Percentiles rank a stretch among this genome's conserved stretches.
These are phyloP conservation scores for Zygothrica quintamaculata DNA, from an alignment of 2,888 invertebrate species.

Conservation along the genomic window DNA sequence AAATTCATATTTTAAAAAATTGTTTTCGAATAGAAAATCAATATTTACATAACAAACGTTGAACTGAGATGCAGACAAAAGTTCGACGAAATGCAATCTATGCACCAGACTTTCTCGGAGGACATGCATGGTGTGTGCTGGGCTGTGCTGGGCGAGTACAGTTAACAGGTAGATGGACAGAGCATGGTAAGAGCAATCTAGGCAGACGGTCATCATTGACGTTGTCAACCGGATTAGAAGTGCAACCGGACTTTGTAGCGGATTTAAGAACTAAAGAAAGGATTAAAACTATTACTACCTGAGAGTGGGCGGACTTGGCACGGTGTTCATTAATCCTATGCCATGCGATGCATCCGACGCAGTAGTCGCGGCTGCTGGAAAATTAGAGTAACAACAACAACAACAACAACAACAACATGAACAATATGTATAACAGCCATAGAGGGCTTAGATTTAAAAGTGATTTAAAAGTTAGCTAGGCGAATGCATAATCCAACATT, in stretches of 20 bases:
- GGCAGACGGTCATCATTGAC: conserved; percentile 53
- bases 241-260: conserved; percentile 70
- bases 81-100: conserved; percentile 50
- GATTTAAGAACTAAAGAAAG: conserved; percentile 63
- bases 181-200: background rate
- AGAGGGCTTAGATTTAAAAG: conserved; percentile 48
- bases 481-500: conserved; percentile 72
- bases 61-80: conserved; percentile 52
- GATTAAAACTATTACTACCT: conserved; percentile 71
- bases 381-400: conserved; percentile 55
- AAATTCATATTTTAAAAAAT: background rate
- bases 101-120: conserved; percentile 16
- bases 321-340: conserved; percentile 64
- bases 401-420: too few relatives aligned
- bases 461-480: conserved; percentile 58
- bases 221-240: conserved; percentile 71
- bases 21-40: conserved; percentile 19
- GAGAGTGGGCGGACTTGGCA: conserved; percentile 18
- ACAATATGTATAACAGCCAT: too few relatives aligned
- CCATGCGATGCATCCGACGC: conserved; percentile 49
- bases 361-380: conserved; percentile 28
- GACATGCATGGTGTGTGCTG: conserved; percentile 13
- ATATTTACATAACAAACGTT: conserved; percentile 71
- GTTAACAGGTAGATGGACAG: conserved; percentile 7
- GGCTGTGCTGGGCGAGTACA: conserved; percentile 2